Evolutionary conservation across 2,888 invertebrate species (phyloP).

Genomic region (Nudaria mundana): DNA sequence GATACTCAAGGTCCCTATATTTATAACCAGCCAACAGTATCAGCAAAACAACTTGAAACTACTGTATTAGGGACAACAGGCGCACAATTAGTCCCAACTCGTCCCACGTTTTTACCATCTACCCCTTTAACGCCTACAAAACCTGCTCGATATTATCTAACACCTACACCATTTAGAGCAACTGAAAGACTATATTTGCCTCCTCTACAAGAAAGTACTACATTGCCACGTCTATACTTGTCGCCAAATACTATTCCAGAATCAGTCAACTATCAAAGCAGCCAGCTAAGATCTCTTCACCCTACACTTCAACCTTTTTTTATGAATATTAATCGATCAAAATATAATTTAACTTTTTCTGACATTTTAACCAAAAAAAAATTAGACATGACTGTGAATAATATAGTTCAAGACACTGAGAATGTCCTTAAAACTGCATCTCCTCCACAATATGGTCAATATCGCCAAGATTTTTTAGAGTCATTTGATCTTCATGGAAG

Average conservation of each 20-base stretch:
- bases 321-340: conserved; percentile 30
- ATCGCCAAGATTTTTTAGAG: conserved; percentile 39
- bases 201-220: conserved; percentile 41
- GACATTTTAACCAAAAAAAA: conserved; percentile 70
- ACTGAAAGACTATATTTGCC: conserved; percentile 54
- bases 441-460: conserved; percentile 46
- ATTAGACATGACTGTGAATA: conserved; percentile 61
- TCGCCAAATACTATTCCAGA: conserved; percentile 38
- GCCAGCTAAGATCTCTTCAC: conserved; percentile 39
- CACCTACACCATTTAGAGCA: conserved; percentile 60
- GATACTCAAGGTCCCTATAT: conserved; percentile 39
- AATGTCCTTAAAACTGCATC: conserved; percentile 53
- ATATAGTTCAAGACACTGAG: conserved; percentile 66
- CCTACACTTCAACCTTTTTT: conserved; percentile 31
- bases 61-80: conserved; percentile 39
- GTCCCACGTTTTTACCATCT: conserved; percentile 39
- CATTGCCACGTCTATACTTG: conserved; percentile 53
- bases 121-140: conserved; percentile 47
- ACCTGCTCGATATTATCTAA: conserved; percentile 48
- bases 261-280: conserved; percentile 43
- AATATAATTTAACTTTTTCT: conserved; percentile 61
- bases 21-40: conserved; percentile 45
- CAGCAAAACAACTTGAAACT: conserved; percentile 39
- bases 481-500: conserved; percentile 42
- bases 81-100: conserved; percentile 35